Conservation (phyloP, 2,113 vertebrate species). For the Megaleporinus macrocephalus region DNA sequence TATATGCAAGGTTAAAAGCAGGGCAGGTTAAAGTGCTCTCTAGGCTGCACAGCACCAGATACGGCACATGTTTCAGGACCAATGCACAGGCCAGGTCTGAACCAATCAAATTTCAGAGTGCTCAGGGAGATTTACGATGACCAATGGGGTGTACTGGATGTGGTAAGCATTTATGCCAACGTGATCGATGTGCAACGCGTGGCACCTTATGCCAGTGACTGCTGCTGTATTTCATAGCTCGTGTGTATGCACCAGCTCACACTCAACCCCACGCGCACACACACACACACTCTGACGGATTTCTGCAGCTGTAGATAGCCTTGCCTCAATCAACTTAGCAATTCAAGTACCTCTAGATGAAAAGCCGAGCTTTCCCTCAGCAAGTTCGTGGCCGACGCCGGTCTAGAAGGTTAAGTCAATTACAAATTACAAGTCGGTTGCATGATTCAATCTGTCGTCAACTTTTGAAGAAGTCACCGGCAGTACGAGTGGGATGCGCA, state of each 20-base stretch:
- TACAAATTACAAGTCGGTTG: slow-evolving; percentile 52
- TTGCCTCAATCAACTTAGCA: slow-evolving; percentile 52
- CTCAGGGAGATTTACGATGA: slow-evolving; percentile 58
- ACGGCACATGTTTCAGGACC: slow-evolving; percentile 32
- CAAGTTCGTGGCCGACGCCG: not conserved
- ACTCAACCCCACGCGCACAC: not conserved
- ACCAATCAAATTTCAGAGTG: slow-evolving; percentile 56
- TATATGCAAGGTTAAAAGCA: not conserved
- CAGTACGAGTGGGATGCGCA: not conserved
- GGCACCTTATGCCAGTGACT: slow-evolving; percentile 58
- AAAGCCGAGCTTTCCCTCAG: slow-evolving; percentile 45
- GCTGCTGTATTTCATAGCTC: slow-evolving; percentile 58
- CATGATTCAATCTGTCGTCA: slow-evolving; percentile 47
- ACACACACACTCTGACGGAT: slow-evolving; percentile 43
- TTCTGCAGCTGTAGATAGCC: slow-evolving; percentile 53
- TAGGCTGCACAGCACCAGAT: slow-evolving; percentile 44
- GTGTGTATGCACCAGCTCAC: slow-evolving; percentile 46
- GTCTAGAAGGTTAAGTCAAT: slow-evolving; percentile 49
- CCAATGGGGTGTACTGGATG: slow-evolving; percentile 58
- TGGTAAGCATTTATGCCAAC: slow-evolving; percentile 62
- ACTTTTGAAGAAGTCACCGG: slow-evolving; percentile 29
- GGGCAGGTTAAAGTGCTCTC: slow-evolving; percentile 43
- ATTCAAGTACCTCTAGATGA: slow-evolving; percentile 45
- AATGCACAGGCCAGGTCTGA: slow-evolving; percentile 47
- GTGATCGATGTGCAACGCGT: slow-evolving; percentile 58